These are phyloP conservation scores for Tetrax tetrax DNA, from an alignment of 2,113 vertebrate genomes.

Conservation along the genomic window DNA sequence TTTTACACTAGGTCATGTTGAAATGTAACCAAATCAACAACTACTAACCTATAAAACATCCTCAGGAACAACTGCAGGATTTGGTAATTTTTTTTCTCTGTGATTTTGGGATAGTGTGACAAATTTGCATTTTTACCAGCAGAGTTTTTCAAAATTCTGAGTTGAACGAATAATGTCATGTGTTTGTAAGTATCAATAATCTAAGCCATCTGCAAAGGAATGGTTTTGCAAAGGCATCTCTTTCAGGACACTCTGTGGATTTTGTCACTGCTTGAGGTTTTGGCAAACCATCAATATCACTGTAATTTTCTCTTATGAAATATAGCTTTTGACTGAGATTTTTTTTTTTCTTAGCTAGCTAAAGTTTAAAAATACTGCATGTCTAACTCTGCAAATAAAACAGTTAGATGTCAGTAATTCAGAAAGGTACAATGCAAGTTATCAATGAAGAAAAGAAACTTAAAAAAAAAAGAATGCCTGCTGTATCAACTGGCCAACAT, in stretches of 20 bases:
- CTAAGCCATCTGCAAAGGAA: conserved; percentile 86
- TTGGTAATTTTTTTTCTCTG: conserved; percentile 56
- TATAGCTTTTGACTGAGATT: conserved; percentile 72
- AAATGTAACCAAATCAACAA: conserved; percentile 51
- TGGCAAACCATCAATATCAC: conserved; percentile 84
- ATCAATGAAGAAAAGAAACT: background rate
- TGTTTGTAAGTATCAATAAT: conserved; percentile 89
- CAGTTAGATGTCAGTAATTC: background rate
- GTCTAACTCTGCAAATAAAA: background rate
- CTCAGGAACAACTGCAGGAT: conserved; percentile 59
- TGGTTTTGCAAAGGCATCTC: conserved; percentile 84
- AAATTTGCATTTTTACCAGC: conserved; percentile 73
- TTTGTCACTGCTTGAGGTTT: conserved; percentile 93
- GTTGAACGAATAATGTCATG: conserved; percentile 80
- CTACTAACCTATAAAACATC: conserved; percentile 42
- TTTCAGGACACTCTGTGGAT: conserved; percentile 89
- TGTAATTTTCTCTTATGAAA: conserved; percentile 86
- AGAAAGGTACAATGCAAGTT: background rate
- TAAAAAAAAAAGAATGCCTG: background rate
- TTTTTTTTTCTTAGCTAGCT: conserved; percentile 9
- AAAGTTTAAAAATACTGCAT: conserved; percentile 41
- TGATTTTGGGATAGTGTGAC: conserved; percentile 42
- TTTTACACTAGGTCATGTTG: conserved; percentile 54
- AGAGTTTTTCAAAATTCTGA: conserved; percentile 69
- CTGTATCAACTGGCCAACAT: background rate